Evolutionary conservation across 2,888 invertebrate species (phyloP), one percentile per base, ranked within the genome.

Genomic region (Ariolimax columbianus): DNA sequence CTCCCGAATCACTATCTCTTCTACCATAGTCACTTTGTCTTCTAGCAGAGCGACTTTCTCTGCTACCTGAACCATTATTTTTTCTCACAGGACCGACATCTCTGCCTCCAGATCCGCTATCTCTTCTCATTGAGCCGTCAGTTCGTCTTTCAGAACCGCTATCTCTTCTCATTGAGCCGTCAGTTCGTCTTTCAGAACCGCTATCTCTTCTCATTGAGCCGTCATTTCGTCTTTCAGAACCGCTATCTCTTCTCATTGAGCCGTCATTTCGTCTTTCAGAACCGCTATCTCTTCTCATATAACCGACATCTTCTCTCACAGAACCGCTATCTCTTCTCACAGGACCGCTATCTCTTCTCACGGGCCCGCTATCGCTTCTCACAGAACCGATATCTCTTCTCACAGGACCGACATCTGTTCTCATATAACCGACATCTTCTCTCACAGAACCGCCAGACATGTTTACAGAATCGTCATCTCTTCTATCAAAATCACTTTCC

Each of bases 401-500:
- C 17, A 23, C 55, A 55, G 55, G 2, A 55, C 17, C 55, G 23
- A 3, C 23, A 11, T 55, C 55, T 55, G 17, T 55, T 55, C 55
- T 55, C 17, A 2, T 23, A 55, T 7, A 55, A 55, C 2, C 55
- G 17, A 23, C 30, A n/a, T 75, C 23, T 2, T 26, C 26, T 47
- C 30, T 75, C n/a, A 47, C 75, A 63, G 26, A 26, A n/a, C 3
- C 23, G 1, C n/a, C n/a, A 6, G 3, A 6, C 0, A 6, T 23
- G 33, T 47, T 30, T n/a, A 33, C 70, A 40, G 68, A 33, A 30
- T 83, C 55, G 51, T n/a, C 14, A 23, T 70, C 55, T 17, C 33
- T 47, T 51, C 72, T 70, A 40, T 82, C 82, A 30, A 38, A 43
- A 30, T 63, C 82, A 19, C 70, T 63, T 23, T 55, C 66, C 7